A percentile compares a stretch with the other conserved stretches of the same genome.
These are phyloP conservation scores for Verasper variegatus DNA, from an alignment of 2,113 vertebrate genomes.

Conservation along the genomic window DNA sequence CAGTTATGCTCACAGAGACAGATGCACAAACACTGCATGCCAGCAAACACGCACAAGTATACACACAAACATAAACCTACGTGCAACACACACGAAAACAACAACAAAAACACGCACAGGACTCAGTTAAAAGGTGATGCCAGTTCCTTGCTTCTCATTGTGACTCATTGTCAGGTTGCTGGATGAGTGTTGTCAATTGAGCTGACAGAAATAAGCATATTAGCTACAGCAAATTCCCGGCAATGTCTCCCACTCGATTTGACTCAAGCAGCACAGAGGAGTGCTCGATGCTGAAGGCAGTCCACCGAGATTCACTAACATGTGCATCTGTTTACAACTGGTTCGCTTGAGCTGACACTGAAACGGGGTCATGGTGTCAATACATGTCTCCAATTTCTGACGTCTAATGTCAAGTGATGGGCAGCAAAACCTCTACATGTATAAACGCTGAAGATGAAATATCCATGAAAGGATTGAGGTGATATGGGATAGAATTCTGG, in stretches of 20 bases:
- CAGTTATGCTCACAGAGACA: constrained; percentile 67
- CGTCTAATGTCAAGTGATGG: not conserved
- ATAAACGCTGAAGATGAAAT: not conserved
- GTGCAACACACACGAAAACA: constrained; percentile 9
- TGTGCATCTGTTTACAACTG: constrained; percentile 59
- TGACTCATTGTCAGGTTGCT: constrained; percentile 67
- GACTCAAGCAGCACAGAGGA: constrained; percentile 53
- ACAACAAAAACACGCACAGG: constrained; percentile 22
- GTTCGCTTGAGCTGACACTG: constrained; percentile 40
- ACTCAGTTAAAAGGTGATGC: constrained; percentile 59
- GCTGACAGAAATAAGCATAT: constrained; percentile 76
- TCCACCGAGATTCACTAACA: constrained; percentile 44
- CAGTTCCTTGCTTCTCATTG: constrained; percentile 58
- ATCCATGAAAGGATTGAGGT: not conserved
- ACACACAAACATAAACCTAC: constrained; percentile 34
- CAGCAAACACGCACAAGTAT: constrained; percentile 32
- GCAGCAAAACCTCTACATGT: not conserved
- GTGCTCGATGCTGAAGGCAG: constrained; percentile 50
- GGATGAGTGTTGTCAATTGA: constrained; percentile 73
- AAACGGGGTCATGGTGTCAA: constrained; percentile 61
- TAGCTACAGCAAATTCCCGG: constrained; percentile 68
- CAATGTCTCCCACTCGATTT: constrained; percentile 71
- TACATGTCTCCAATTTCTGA: constrained; percentile 22
- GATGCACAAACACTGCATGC: constrained; percentile 58
- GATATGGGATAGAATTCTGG: not conserved